A percentile compares a stretch with the other conserved stretches of the same genome.
phyloP scores from a whole-genome alignment of 2,797 vertebrate species.

The Crenuchus spilurus region DNA sequence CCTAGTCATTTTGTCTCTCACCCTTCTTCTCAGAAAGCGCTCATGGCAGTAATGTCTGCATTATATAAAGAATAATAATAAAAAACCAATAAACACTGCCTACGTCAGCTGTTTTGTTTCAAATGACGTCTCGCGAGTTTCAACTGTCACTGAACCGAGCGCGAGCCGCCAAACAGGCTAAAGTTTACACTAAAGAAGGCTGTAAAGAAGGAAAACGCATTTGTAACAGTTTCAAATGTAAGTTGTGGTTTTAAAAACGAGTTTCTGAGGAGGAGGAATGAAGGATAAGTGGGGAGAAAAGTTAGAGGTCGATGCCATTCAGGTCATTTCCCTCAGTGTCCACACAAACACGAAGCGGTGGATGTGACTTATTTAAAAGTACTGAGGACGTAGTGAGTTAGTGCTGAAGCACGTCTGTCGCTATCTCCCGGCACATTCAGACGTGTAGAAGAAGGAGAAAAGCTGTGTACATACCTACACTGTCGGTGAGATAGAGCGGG shows the following conservation, averaged over 20 bases:
- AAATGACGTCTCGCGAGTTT: background rate
- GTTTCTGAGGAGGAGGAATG: background rate
- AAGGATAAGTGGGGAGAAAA: slow-evolving; percentile 18
- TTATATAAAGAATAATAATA: slow-evolving; percentile 46
- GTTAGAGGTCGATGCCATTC: slow-evolving; percentile 30
- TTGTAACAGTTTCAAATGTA: slow-evolving; percentile 15
- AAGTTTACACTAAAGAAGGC: background rate
- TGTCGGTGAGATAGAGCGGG: slow-evolving; percentile 63
- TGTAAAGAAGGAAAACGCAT: no score
- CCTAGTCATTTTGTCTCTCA: background rate
- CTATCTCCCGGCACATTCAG: slow-evolving; percentile 1
- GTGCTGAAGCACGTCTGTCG: background rate
- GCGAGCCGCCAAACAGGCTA: background rate
- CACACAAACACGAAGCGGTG: background rate
- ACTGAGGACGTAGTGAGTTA: background rate
- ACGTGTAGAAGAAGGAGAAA: slow-evolving; percentile 1
- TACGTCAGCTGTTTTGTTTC: slow-evolving; percentile 38
- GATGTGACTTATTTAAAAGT: slow-evolving; percentile 13
- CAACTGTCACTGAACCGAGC: slow-evolving; percentile 1
- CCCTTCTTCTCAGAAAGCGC: background rate
- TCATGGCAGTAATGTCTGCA: slow-evolving; percentile 30
- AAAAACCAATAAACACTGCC: slow-evolving; percentile 21
- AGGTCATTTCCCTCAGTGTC: slow-evolving; percentile 4
- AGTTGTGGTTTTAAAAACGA: background rate
- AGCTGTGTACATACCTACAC: slow-evolving; percentile 59